Evolutionary conservation across 2,113 vertebrate genomes (phyloP), one percentile per base, ranked within the genome.

Genomic region (Saccopteryx bilineata): DNA sequence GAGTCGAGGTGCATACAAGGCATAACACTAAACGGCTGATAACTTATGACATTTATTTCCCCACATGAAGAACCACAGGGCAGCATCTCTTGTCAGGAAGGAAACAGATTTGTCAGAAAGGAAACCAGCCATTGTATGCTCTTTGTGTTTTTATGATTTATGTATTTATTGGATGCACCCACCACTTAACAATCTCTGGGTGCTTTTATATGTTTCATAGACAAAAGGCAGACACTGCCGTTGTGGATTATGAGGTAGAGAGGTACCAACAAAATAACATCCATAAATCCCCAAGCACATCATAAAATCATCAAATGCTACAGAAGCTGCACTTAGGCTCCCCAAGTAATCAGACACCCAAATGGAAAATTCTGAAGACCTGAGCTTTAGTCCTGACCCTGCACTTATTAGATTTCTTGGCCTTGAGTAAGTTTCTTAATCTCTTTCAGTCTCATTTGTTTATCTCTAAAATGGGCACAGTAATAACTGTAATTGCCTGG

Each of bases 71-170:
- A 97, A 97, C 92, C 93, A 96, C 97, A 97, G 97, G 96, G 87
- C 95, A 97, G 86, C 94, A 87, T 96, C 95, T 97, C 96, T 96
- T 95, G 94, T 98, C 92, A 96, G 92, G 94, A 96, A 96, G 97
- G 96, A 97, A 98, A 94, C 92, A 96, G 93, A 93, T 97, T 97
- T 98, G 96, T 97, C 95, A 97, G 96, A 97, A 93, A 88, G 95
- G 97, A 97, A 96, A 94, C 75, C 93, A 97, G 95, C 89, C 65
- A 78, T 94, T 86, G 80, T 65, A 74, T 52, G 93, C 86, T 96
- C 86, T 96, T 97, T 96, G 95, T 96, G 90, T 97, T 97, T 97
- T 96, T 97, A 92, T 97, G 96, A 97, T 98, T 98, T 98, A 97
- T 94, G 96, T 91, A 95, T 95, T 97, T 97, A 96, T 95, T 97